Percentiles rank a stretch among this genome's conserved stretches.
These are phyloP conservation scores for Diplogasteroides magnus DNA, from an alignment of 1,140 invertebrate genomes.

Conservation along the genomic window DNA sequence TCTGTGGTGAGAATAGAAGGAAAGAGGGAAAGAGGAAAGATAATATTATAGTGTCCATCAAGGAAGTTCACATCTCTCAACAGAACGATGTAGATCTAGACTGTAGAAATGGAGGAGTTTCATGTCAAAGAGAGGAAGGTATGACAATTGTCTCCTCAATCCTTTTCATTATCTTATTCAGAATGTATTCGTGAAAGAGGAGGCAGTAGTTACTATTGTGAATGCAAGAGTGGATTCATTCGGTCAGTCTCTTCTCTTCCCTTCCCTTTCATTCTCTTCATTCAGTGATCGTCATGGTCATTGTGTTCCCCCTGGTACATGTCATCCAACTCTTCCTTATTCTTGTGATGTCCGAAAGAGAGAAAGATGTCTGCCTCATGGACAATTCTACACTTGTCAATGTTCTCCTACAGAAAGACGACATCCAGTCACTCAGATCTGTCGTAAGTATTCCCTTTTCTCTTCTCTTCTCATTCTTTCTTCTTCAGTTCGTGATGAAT, in stretches of 20 bases:
- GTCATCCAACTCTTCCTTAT: conserved; percentile 38
- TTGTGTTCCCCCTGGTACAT: conserved; percentile 47
- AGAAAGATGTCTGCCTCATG: conserved; percentile 51
- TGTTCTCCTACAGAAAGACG: conserved; percentile 41
- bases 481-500: conserved; percentile 50
- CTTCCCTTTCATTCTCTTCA: background rate
- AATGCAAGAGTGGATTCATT: too few relatives aligned
- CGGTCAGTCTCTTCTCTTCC: too few relatives aligned
- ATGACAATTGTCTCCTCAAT: background rate
- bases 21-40: conserved; percentile 12
- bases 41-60: conserved; percentile 33
- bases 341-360: conserved; percentile 49
- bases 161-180: too few relatives aligned
- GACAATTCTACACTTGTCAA: conserved; percentile 53
- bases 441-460: conserved; percentile 33
- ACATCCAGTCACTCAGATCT: conserved; percentile 52
- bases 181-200: too few relatives aligned
- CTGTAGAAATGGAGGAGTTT: conserved; percentile 27
- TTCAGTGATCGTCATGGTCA: conserved; percentile 30
- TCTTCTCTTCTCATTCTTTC: too few relatives aligned
- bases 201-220: too few relatives aligned
- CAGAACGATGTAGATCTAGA: conserved; percentile 29
- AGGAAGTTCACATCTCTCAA: conserved; percentile 31
- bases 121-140: conserved; percentile 34
- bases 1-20: conserved; percentile 30